Evolutionary conservation across 2,113 vertebrate genomes (phyloP).

Genomic region (Dipodomys ordii): DNA sequence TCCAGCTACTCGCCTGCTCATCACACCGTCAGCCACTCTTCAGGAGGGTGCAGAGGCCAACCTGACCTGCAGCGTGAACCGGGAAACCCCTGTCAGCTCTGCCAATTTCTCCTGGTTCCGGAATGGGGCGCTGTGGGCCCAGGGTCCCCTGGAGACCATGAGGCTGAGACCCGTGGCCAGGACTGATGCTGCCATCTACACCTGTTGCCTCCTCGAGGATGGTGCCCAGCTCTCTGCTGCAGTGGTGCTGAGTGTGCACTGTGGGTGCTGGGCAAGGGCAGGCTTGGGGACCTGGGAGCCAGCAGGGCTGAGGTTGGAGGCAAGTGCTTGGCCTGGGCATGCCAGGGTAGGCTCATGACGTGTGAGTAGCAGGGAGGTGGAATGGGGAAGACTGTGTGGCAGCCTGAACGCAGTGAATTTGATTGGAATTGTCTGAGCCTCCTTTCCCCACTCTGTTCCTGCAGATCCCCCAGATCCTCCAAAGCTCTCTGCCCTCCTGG

Average conservation of each 20-base stretch:
- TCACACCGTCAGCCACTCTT: constrained; percentile 60
- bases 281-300: not conserved
- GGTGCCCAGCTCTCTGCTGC: constrained; percentile 73
- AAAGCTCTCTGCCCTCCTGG: constrained; percentile 81
- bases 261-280: constrained; percentile 78
- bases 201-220: constrained; percentile 50
- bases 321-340: no score
- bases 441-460: not conserved
- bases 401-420: not conserved
- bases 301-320: not conserved
- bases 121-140: constrained; percentile 70
- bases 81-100: accelerated
- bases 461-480: constrained; percentile 85
- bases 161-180: constrained; percentile 52
- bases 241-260: constrained; percentile 82
- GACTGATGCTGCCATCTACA: constrained; percentile 78
- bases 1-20: constrained; percentile 81
- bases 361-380: no score
- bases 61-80: constrained; percentile 82
- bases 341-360: no score
- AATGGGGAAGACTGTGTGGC: accelerated
- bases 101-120: constrained; percentile 85
- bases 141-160: not conserved
- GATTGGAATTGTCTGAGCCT: not conserved
- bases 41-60: constrained; percentile 77